A percentile compares a stretch with the other conserved stretches of the same genome.
These are phyloP conservation scores for Halcyon senegalensis DNA, from an alignment of 2,113 vertebrate species.

Conservation along the genomic window DNA sequence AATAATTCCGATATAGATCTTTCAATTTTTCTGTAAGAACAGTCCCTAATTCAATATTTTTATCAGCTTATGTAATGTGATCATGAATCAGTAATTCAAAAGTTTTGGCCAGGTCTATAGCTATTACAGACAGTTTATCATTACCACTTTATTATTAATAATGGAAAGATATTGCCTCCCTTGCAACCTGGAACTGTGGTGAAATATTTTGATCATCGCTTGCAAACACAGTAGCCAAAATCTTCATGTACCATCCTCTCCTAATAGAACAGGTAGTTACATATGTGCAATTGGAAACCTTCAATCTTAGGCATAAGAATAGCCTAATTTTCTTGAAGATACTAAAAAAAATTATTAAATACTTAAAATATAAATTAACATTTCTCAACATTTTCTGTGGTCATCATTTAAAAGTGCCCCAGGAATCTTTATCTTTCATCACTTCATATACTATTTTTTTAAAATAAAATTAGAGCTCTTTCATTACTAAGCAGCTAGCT, in stretches of 20 bases:
- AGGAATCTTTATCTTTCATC: background rate
- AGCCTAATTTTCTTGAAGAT: background rate
- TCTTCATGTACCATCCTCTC: background rate
- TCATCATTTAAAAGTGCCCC: background rate
- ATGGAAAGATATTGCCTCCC: background rate
- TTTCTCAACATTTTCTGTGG: background rate
- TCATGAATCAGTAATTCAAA: background rate
- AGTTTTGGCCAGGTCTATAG: background rate
- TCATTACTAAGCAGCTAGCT: background rate
- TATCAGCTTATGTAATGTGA: background rate
- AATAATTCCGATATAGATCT: background rate
- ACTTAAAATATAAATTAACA: background rate
- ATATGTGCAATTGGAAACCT: background rate
- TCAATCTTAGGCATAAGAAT: background rate
- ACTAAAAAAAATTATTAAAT: background rate
- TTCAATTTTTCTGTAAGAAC: background rate
- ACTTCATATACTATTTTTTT: background rate
- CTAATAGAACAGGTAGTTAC: background rate
- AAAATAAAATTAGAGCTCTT: background rate
- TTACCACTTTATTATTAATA: slow-evolving; percentile 15
- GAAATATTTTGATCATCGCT: background rate
- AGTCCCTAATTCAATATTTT: background rate
- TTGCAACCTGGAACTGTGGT: background rate
- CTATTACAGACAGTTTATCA: background rate
- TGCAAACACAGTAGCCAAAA: background rate